Conservation (phyloP, 2,888 invertebrate species). For the Argyresthia albistria region DNA sequence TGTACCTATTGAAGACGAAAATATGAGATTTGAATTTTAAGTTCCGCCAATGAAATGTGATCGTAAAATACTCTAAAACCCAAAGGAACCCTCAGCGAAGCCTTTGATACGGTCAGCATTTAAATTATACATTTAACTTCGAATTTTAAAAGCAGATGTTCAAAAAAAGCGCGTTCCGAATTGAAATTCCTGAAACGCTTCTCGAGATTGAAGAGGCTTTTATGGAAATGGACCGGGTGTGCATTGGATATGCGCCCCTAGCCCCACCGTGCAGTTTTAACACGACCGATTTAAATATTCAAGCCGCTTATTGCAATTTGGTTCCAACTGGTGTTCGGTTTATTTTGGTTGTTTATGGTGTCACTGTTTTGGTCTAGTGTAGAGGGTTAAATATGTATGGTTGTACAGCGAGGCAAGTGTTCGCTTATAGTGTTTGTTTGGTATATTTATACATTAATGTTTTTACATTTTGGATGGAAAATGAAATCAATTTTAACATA, state of each 20-base stretch:
- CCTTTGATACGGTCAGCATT: too few species aligned
- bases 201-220: slow-evolving; percentile 71
- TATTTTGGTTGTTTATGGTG: slow-evolving; percentile 22
- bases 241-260: slow-evolving; percentile 46
- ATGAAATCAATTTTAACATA: too few species aligned
- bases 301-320: slow-evolving; percentile 47
- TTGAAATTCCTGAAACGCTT: slow-evolving; percentile 68
- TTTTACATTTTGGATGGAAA: too few species aligned
- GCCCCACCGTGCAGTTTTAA: slow-evolving; percentile 14
- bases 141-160: too few species aligned
- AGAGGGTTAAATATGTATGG: not conserved
- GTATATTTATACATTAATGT: too few species aligned
- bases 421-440: not conserved
- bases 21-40: too few species aligned
- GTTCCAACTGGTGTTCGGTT: slow-evolving; percentile 37
- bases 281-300: slow-evolving; percentile 59
- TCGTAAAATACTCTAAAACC: too few species aligned
- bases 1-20: too few species aligned
- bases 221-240: slow-evolving; percentile 67
- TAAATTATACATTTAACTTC: too few species aligned
- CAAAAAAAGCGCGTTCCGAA: slow-evolving; percentile 56
- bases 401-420: not conserved
- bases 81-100: too few species aligned
- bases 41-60: too few species aligned
- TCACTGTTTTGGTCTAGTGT: not conserved